Evolutionary conservation across 2,797 vertebrate species (phyloP).

Genomic region (Crocodylus rhombifer): DNA sequence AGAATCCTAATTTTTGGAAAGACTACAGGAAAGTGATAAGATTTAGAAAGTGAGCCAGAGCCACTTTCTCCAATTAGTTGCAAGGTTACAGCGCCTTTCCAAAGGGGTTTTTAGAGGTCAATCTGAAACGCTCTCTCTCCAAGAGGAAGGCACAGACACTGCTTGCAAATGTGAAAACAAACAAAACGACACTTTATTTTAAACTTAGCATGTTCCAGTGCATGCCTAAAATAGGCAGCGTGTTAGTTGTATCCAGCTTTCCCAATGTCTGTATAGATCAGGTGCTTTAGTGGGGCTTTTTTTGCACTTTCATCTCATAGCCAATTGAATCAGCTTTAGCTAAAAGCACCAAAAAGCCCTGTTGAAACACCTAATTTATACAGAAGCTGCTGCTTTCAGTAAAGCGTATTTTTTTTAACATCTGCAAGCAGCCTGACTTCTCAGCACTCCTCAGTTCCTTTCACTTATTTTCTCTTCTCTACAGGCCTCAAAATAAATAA

Average conservation of each 20-base stretch:
- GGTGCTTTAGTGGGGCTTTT: too few species aligned
- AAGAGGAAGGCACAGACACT: not conserved
- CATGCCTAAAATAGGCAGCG: too few species aligned
- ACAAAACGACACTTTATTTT: not conserved
- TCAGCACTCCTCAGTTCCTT: not conserved
- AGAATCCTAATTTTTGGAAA: not conserved
- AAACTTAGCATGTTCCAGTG: too few species aligned
- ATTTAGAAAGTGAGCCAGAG: constrained; percentile 1
- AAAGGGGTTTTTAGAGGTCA: not conserved
- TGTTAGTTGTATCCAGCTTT: too few species aligned
- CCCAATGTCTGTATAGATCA: too few species aligned
- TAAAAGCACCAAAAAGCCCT: too few species aligned
- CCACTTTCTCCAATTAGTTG: not conserved
- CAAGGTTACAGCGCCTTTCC: not conserved
- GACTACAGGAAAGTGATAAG: not conserved
- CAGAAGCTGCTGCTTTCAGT: too few species aligned
- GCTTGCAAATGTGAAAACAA: not conserved
- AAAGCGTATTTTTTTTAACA: too few species aligned
- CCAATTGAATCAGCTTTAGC: too few species aligned
- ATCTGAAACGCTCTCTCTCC: not conserved
- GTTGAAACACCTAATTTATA: too few species aligned
- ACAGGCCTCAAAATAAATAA: not conserved
- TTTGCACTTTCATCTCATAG: too few species aligned
- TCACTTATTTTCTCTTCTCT: not conserved
- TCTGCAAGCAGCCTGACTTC: too few species aligned